Evolutionary conservation across 1,140 invertebrate species (phyloP), one percentile per base, ranked within the genome.

Genomic region (Neocloeon triangulifer): DNA sequence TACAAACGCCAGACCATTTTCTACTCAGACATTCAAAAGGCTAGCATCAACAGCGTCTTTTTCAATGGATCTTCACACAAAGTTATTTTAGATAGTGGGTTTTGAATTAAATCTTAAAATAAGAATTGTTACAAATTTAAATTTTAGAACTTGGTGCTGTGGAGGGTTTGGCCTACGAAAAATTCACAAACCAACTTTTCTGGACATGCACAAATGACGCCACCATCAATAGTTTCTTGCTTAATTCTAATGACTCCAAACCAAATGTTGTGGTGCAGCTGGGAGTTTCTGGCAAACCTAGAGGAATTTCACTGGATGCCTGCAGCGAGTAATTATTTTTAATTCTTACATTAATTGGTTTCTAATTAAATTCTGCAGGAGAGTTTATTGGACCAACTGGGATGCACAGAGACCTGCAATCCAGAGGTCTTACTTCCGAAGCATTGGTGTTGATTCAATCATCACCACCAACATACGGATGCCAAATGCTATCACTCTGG

Each of bases 121-220:
- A n/a, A n/a, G n/a, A n/a, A n/a, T n/a, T n/a, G n/a, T n/a, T 16
- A 10, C 25, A 2, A 25, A 14, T 31, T 35, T 35, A 37, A 17
- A 25, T 39, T 43, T 30, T 35, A 58, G 69, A 64, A 35, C 69
- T 73, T 55, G 76, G 77, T 2, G 69, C 74, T 0, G 78, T 81
- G 1, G 81, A 88, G 56, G 82, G 82, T 10, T 49, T 89, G 41
- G 72, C 78, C 13, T 84, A 66, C 50, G 74, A 80, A 40, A 52
- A 56, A 25, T 43, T 61, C 0, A 53, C 67, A 25, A 56, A 66
- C 34, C 58, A 66, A 27, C 52, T 88, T 0, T 88, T 81, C 50
- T 89, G 78, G 76, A 88, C 84, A 2, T 80, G 77, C 41, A 78
- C 75, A 45, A 74, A 68, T 43, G 69, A 78, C 47, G 69, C 74